Evolutionary conservation across 2,113 vertebrate genomes (phyloP).

Genomic region (Lophius piscatorius): DNA sequence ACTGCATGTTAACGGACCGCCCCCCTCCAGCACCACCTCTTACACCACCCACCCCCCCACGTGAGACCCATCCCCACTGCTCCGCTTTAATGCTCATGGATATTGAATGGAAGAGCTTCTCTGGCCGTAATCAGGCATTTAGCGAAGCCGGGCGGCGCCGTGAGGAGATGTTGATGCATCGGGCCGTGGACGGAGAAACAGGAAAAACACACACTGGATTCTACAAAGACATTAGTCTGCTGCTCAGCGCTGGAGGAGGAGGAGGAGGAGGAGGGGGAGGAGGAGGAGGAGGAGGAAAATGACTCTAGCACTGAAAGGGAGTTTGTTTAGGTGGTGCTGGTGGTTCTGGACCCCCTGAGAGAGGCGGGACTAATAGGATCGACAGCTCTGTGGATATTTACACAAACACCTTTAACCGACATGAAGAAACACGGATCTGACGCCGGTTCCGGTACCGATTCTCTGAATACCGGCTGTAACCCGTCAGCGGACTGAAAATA

Average conservation of each 20-base stretch:
- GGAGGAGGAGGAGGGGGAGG: background rate
- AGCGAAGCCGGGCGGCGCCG: constrained; percentile 75
- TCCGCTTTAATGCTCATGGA: constrained; percentile 76
- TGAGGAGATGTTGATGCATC: constrained; percentile 81
- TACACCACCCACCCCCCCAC: constrained; percentile 69
- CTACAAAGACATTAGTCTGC: constrained; percentile 68
- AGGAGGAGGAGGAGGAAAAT: constrained; percentile 12
- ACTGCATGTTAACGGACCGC: constrained; percentile 78
- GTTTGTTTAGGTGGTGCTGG: constrained; percentile 61
- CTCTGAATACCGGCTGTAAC: too few relatives aligned
- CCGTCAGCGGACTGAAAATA: too few relatives aligned
- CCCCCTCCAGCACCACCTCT: too few relatives aligned
- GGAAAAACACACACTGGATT: constrained; percentile 67
- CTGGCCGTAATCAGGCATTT: constrained; percentile 76
- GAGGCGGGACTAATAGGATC: constrained; percentile 36
- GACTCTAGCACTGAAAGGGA: constrained; percentile 37
- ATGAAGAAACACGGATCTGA: too few relatives aligned
- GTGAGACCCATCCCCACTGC: constrained; percentile 66
- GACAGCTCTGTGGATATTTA: constrained; percentile 44
- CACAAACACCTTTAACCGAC: constrained; percentile 54
- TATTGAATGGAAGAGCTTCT: constrained; percentile 59
- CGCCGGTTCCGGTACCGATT: too few relatives aligned
- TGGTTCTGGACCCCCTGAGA: constrained; percentile 50
- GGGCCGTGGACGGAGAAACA: constrained; percentile 78
- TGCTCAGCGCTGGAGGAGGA: constrained; percentile 41